phyloP scores from a whole-genome alignment of 1,140 invertebrate genomes.

The Diprion similis region DNA sequence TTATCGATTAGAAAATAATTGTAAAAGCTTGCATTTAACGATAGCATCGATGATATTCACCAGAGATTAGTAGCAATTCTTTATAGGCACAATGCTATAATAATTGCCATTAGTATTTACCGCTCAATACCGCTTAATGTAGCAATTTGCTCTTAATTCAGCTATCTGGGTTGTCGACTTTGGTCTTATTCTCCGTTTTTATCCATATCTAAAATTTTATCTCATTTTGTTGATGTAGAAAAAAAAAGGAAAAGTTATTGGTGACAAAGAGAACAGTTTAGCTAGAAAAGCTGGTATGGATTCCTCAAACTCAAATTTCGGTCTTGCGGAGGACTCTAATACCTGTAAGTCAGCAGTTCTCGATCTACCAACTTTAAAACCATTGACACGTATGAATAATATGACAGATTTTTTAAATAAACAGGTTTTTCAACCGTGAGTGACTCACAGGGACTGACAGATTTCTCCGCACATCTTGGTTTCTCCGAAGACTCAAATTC shows the following conservation, averaged over 20 bases:
- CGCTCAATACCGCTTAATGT: neutral
- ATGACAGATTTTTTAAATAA: slow-evolving; percentile 15
- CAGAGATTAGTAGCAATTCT: too few species aligned
- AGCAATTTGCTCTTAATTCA: slow-evolving; percentile 16
- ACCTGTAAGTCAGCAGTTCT: slow-evolving; percentile 73
- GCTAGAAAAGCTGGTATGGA: slow-evolving; percentile 73
- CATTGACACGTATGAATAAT: slow-evolving; percentile 1
- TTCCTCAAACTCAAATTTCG: slow-evolving; percentile 81
- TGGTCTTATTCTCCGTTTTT: slow-evolving; percentile 29
- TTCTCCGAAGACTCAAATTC: slow-evolving; percentile 92
- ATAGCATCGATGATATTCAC: too few species aligned
- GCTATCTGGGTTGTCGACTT: slow-evolving; percentile 26
- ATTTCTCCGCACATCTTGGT: slow-evolving; percentile 82
- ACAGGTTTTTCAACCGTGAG: slow-evolving; percentile 88
- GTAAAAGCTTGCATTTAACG: too few species aligned
- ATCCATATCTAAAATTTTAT: neutral
- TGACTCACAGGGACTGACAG: slow-evolving; percentile 85
- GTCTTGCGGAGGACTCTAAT: slow-evolving; percentile 86
- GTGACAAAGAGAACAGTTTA: slow-evolving; percentile 80
- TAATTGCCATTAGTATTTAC: neutral
- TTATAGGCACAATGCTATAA: neutral
- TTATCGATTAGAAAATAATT: too few species aligned
- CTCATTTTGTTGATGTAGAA: slow-evolving; percentile 52
- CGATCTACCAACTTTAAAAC: slow-evolving; percentile 24
- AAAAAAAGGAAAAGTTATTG: slow-evolving; percentile 70